A percentile compares a stretch with the other conserved stretches of the same genome.
phyloP scores from a whole-genome alignment of 1,140 invertebrate genomes.

The Magallana ariakensis region DNA sequence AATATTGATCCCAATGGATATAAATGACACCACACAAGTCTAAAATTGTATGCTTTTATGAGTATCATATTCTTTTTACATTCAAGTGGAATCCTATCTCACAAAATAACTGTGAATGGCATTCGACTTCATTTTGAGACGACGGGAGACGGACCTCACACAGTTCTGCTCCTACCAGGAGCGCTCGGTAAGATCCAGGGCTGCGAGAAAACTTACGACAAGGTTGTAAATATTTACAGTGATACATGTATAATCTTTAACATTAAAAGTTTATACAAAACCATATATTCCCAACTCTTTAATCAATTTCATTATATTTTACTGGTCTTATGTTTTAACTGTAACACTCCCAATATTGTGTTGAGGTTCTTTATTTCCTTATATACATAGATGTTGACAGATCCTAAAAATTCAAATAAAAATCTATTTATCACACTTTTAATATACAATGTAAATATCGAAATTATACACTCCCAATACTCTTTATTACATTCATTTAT shows the following conservation, averaged over 20 bases:
- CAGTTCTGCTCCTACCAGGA: conserved; percentile 88
- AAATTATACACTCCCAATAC: too few species aligned
- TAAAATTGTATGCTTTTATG: background rate
- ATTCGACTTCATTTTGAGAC: conserved; percentile 86
- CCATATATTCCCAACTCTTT: background rate
- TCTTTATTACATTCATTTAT: too few species aligned
- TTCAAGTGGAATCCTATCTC: conserved; percentile 66
- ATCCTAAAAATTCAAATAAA: too few species aligned
- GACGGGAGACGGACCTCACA: conserved; percentile 85
- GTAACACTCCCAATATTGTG: too few species aligned
- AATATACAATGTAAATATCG: too few species aligned
- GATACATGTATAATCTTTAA: background rate
- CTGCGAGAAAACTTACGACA: background rate
- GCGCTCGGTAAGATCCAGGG: conserved; percentile 83
- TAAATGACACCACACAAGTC: background rate
- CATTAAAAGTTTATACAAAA: background rate
- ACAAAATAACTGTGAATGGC: conserved; percentile 83
- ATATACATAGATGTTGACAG: too few species aligned
- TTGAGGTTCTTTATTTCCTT: too few species aligned
- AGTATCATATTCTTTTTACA: background rate
- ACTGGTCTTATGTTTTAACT: too few species aligned
- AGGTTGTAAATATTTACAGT: too few species aligned
- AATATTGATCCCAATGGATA: background rate
- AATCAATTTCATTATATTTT: background rate
- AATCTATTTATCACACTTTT: too few species aligned